Evolutionary conservation across 92 coral and sea anemone genomes (phyloP).

Genomic region (Montipora capitata): DNA sequence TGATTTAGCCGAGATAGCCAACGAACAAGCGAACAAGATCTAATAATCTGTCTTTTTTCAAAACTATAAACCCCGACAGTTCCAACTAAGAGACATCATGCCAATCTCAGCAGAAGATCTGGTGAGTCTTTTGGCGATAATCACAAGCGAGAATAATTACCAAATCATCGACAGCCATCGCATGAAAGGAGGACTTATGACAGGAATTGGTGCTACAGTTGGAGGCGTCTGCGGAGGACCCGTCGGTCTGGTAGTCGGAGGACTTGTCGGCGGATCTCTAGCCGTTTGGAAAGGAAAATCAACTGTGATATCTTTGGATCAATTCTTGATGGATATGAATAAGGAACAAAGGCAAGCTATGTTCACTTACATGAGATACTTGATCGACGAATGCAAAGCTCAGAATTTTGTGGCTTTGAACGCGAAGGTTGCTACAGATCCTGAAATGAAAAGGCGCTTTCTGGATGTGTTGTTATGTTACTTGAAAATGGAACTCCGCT

Average conservation of each 20-base stretch:
- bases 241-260: constrained; percentile 83
- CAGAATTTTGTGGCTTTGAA: constrained; percentile 83
- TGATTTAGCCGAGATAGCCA: too few relatives aligned
- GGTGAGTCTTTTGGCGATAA: constrained; percentile 77
- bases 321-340: constrained; percentile 83
- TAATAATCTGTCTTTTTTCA: too few relatives aligned
- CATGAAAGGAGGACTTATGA: constrained; percentile 76
- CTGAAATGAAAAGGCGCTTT: constrained; percentile 79
- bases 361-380: constrained; percentile 82
- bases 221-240: constrained; percentile 95
- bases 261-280: constrained; percentile 85
- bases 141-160: constrained; percentile 78
- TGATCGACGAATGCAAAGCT: constrained; percentile 83
- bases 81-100: constrained; percentile 25
- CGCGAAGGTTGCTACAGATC: constrained; percentile 88
- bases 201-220: constrained; percentile 86
- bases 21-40: too few relatives aligned
- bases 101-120: constrained; percentile 83
- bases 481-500: constrained; percentile 75
- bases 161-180: constrained; percentile 62
- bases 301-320: constrained; percentile 62
- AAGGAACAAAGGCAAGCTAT: constrained; percentile 83
- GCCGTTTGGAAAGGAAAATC: constrained; percentile 88
- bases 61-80: background rate
- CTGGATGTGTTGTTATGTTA: constrained; percentile 88